Conservation (phyloP, 2,797 vertebrate species). For the Graptemys geographica region DNA sequence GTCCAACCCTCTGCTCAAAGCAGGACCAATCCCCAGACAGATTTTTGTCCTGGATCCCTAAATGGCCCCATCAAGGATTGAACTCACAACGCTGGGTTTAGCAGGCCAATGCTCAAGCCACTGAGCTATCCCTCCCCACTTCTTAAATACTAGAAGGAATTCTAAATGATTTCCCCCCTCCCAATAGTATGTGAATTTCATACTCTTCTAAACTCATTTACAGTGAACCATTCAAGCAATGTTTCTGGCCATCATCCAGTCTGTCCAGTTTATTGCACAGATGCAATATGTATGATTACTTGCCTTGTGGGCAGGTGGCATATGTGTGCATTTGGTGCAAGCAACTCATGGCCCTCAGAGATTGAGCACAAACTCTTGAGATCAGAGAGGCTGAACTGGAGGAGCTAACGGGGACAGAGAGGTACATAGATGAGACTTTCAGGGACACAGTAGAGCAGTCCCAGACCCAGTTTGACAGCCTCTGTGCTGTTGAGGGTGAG, state of each 20-base stretch:
- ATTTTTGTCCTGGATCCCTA: no score
- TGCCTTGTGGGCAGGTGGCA: not conserved
- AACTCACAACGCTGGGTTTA: no score
- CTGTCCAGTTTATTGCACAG: not conserved
- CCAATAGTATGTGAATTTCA: not conserved
- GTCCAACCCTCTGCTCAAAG: no score
- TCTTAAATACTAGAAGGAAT: not conserved
- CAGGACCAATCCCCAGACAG: no score
- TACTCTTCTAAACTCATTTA: not conserved
- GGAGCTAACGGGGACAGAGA: not conserved
- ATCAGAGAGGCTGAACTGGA: not conserved
- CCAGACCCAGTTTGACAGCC: not conserved
- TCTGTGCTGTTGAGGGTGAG: not conserved
- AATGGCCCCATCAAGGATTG: no score
- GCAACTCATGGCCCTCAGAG: not conserved
- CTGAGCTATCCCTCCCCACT: not conserved
- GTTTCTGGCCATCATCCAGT: not conserved
- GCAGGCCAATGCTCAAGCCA: no score
- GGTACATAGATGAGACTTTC: not conserved
- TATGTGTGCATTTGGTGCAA: not conserved
- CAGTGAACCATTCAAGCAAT: not conserved
- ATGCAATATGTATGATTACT: not conserved
- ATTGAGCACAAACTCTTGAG: not conserved
- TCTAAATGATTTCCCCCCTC: not conserved
- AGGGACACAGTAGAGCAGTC: not conserved